Evolutionary conservation across 2,113 vertebrate genomes (phyloP), one percentile per base, ranked within the genome.

Genomic region (Plestiodon gilberti): DNA sequence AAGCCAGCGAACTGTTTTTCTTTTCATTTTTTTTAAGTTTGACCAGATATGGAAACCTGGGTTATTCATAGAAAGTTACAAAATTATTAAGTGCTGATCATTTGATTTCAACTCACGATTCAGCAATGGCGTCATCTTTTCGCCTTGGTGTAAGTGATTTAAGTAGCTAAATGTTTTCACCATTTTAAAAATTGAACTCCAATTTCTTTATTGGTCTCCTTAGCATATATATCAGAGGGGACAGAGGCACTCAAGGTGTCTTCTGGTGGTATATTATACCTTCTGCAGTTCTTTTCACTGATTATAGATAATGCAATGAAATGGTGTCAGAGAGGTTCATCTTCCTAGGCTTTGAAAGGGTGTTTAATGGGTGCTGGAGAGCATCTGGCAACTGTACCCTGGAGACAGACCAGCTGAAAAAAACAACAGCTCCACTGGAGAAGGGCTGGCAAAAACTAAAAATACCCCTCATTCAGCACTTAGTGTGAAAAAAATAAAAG

Each of bases 361-460:
- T 90, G 91, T 82, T 91, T 92, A 93, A 92, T 38, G 35, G 94
- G 90, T 67, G 77, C 77, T 89, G 89, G 81, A 88, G 65, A 94
- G 89, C 93, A 95, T 92, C 90, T 94, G 91, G 84, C 90, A 93
- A 94, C 90, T 78, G 92, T 0, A 84, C 75, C 83, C 83, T 65
- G 4, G 85, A 90, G 84, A 85, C 38, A 89, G 82, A 65, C 64
- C 35, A 81, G 64, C 84, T 90, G 88, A 91, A 80, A 90, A 93
- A 94, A 92, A 2, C 43, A 85, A 81, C 82, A 89, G 79, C 81
- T 87, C 55, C 0, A 4, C 15, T 82, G 77, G 84, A 87, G 83
- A 89, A 89, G 89, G 79, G 78, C n/a, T 0, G 1, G 87, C 81
- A 91, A 90, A 86, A 87, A 23, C 83, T 74, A 89, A 81, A 93